Conservation (phyloP, 2,113 vertebrate species). For the Prinia subflava region DNA sequence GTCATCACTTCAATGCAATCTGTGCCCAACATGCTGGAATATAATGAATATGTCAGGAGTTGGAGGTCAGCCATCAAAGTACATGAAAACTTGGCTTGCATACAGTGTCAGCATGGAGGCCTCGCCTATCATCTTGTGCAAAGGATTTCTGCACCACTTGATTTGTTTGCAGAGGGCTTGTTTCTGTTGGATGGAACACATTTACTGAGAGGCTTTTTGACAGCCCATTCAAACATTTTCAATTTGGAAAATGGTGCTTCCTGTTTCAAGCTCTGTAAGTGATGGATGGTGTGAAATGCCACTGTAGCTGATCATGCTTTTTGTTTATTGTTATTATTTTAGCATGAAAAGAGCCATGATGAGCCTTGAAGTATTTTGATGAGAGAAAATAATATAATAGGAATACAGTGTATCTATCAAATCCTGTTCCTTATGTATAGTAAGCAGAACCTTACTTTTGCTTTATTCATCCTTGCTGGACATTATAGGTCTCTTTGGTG, state of each 20-base stretch:
- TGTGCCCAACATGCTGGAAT: slow-evolving; percentile 81
- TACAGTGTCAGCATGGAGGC: slow-evolving; percentile 78
- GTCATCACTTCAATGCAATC: slow-evolving; percentile 84
- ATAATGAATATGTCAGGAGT: slow-evolving; percentile 87
- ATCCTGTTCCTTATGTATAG: not conserved
- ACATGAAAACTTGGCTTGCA: slow-evolving; percentile 84
- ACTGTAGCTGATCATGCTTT: slow-evolving; percentile 38
- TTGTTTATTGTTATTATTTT: slow-evolving; percentile 63
- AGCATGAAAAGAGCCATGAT: slow-evolving; percentile 42
- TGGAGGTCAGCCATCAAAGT: slow-evolving; percentile 89
- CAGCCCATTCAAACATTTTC: slow-evolving; percentile 84
- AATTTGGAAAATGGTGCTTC: slow-evolving; percentile 74
- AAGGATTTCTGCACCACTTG: slow-evolving; percentile 84
- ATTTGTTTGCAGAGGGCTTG: slow-evolving; percentile 85
- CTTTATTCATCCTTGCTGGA: not conserved
- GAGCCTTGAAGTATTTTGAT: slow-evolving; percentile 52
- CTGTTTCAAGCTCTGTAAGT: slow-evolving; percentile 69
- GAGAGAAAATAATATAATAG: not conserved
- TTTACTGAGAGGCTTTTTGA: slow-evolving; percentile 81
- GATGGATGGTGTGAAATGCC: slow-evolving; percentile 68
- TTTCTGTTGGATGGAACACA: slow-evolving; percentile 79
- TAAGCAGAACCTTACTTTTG: not conserved
- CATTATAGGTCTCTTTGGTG: not conserved
- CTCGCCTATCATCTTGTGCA: slow-evolving; percentile 79
- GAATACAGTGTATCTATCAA: not conserved